A percentile compares a stretch with the other conserved stretches of the same genome.
Evolutionary conservation across 2,888 invertebrate genomes (phyloP).

Genomic region (Rhamnusium bicolor): DNA sequence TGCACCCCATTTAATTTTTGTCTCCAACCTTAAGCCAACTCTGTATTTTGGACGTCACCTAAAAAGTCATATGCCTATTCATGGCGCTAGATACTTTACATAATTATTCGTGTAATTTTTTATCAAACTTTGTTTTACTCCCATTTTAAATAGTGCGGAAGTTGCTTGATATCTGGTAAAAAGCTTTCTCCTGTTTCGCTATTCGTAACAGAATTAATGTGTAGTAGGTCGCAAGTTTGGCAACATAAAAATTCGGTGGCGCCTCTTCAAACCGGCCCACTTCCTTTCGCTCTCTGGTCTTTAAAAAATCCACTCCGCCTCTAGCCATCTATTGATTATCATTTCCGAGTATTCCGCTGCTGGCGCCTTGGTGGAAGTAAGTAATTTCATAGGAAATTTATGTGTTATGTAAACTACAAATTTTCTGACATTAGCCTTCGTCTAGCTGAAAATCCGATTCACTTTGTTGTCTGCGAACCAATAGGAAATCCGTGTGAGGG

Average conservation of each 20-base stretch:
- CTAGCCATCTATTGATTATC: constrained; percentile 10
- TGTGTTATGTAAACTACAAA: constrained; percentile 20
- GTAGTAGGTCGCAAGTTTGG: too few species aligned
- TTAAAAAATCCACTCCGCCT: constrained; percentile 5
- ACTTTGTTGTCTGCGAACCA: neutral
- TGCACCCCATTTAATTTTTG: too few species aligned
- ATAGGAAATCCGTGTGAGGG: neutral
- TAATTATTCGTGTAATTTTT: too few species aligned
- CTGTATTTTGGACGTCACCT: too few species aligned
- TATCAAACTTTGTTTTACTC: too few species aligned
- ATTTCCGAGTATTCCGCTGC: neutral
- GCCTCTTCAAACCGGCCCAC: neutral
- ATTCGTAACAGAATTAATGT: too few species aligned
- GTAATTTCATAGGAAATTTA: constrained; percentile 1
- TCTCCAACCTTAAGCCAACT: too few species aligned
- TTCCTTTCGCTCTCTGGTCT: neutral
- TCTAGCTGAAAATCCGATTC: neutral
- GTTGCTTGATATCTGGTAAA: too few species aligned
- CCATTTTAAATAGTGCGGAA: too few species aligned
- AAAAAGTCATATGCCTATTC: too few species aligned
- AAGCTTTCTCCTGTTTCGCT: too few species aligned
- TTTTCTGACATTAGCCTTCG: neutral
- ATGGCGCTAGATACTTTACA: too few species aligned
- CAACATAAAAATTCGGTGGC: neutral
- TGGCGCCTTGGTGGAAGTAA: constrained; percentile 3